Percentiles rank a stretch among this genome's conserved stretches.
Evolutionary conservation across 2,113 vertebrate species (phyloP).

Genomic region (Geococcyx californianus): DNA sequence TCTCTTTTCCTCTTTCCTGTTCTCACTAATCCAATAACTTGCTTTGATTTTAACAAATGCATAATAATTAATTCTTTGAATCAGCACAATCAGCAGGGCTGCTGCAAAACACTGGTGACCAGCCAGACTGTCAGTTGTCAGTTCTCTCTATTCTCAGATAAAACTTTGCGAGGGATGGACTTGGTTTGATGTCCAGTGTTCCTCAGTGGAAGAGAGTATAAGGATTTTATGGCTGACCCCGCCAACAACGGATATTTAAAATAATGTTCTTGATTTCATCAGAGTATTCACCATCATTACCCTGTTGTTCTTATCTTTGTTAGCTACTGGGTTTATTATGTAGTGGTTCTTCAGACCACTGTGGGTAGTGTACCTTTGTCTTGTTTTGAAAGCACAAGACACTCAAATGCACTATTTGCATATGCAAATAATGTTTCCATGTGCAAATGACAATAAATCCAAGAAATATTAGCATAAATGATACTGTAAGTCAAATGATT

Average conservation of each 20-base stretch:
- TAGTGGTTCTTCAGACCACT: background rate
- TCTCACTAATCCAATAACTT: background rate
- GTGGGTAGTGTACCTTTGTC: background rate
- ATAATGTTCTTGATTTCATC: background rate
- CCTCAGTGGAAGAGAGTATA: background rate
- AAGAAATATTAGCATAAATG: background rate
- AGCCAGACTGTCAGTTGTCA: constrained; percentile 2
- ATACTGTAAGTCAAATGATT: background rate
- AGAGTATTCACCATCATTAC: background rate
- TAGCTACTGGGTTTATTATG: background rate
- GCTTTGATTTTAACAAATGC: constrained; percentile 34
- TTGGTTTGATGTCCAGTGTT: background rate
- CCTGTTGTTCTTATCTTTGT: background rate
- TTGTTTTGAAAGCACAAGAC: background rate
- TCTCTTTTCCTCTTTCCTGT: background rate
- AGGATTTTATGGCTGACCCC: background rate
- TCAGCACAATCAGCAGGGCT: background rate
- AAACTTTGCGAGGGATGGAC: background rate
- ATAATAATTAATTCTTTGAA: constrained; percentile 24
- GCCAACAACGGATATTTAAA: background rate
- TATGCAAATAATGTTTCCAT: background rate
- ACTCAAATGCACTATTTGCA: background rate
- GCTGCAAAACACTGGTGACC: background rate
- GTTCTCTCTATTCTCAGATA: background rate
- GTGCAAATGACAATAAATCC: constrained; percentile 20